Base-by-base conservation (phyloP, 2,797 vertebrate genomes). In the Tenualosa thibaudeaui region DNA sequence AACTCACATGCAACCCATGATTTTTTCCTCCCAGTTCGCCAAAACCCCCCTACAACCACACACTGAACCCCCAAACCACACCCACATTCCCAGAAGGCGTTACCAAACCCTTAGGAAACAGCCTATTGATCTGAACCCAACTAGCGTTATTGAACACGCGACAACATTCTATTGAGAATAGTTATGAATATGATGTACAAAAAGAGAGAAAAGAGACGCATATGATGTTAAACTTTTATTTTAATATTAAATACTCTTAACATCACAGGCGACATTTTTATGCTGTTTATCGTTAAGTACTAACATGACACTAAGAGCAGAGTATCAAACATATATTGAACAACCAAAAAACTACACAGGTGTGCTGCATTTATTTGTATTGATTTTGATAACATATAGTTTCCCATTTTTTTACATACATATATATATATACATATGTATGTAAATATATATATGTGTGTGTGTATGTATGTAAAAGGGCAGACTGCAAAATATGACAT, bases 171-270 rank as follows among this genome's bases (percentile, higher is more conserved):
- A 31, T 31, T 31, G 31, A 31, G 31, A 31, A 31, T 31, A 31
- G 31, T 31, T 0, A 31, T 31, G 31, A 31, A 31, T 31, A 31
- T 31, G 31, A 31, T 31, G 31, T 31, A 31, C 31, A 31, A 31
- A 31, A 31, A 1, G 58, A 60, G 17, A 60, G 1, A 31, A 31
- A 31, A 31, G 9, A 46, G 46, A 46, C 46, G 7, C 3, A 46
- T 4, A 15, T 75, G 68, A 46, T 85, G 82, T 85, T 85, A 68
- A 87, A 85, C 84, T 75, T 58, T 82, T 53, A 81, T 49, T 75
- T 82, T 3, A 85, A 81, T 82, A 75, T 82, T 71, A 83, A 85
- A 87, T 83, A 87, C 84, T 81, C 40, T 75, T 83, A 85, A 83
- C 53, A 54, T 82, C 62, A 75, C 40, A 81, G n/a, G 75, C 54